A percentile compares a stretch with the other conserved stretches of the same genome.
Evolutionary conservation across 2,888 invertebrate species (phyloP).

Genomic region (Tribolium freemani): DNA sequence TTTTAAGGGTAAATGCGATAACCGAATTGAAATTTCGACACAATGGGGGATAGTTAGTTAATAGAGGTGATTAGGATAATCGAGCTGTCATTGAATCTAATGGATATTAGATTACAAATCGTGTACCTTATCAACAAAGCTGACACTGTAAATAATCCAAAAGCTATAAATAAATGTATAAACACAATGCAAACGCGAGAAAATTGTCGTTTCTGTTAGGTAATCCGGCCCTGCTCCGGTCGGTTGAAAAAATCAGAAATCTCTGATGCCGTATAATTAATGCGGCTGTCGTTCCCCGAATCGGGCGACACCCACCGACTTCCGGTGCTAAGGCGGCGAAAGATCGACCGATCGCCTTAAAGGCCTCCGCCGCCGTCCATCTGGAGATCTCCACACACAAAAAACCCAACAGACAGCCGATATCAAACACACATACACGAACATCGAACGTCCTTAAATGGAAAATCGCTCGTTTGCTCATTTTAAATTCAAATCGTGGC

Average conservation of each 20-base stretch:
- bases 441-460: slow-evolving; percentile 34
- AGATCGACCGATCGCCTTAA: slow-evolving; percentile 38
- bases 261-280: slow-evolving; percentile 19
- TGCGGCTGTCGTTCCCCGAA: slow-evolving; percentile 37
- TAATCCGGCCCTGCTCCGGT: too few species aligned
- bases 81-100: background rate
- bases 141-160: background rate
- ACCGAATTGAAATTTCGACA: background rate
- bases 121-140: background rate
- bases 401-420: slow-evolving; percentile 29
- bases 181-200: background rate
- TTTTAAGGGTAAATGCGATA: background rate
- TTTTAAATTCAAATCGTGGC: slow-evolving; percentile 41
- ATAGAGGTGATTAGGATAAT: background rate
- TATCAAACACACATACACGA: slow-evolving; percentile 28
- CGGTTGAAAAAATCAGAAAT: background rate
- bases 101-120: background rate
- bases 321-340: slow-evolving; percentile 44
- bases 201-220: background rate
- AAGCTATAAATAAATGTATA: background rate
- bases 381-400: slow-evolving; percentile 25
- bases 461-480: slow-evolving; percentile 37
- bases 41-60: background rate
- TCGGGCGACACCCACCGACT: slow-evolving; percentile 45
- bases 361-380: slow-evolving; percentile 34